phyloP scores from a whole-genome alignment of 2,888 invertebrate genomes.

The Melanostoma mellinum region DNA sequence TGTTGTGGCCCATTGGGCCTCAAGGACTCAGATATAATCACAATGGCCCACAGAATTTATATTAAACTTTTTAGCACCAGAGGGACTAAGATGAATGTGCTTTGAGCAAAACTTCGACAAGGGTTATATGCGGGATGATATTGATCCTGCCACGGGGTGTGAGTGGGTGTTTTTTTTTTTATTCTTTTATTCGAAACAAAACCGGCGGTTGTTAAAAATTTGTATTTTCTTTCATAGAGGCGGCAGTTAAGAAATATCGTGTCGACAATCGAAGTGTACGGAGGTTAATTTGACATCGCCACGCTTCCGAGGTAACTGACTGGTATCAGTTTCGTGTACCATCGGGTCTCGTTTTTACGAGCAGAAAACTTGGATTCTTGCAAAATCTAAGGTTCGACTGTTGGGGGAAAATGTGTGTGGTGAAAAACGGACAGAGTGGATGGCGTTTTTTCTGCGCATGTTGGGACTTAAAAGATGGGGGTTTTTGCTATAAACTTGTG shows the following conservation, averaged over 20 bases:
- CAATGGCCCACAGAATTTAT: constrained; percentile 14
- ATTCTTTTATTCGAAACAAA: constrained; percentile 1
- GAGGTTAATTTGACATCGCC: constrained; percentile 79
- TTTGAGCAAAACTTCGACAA: neutral
- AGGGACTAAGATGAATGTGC: constrained; percentile 4
- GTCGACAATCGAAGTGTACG: constrained; percentile 55
- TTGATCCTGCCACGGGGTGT: neutral
- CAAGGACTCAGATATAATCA: constrained; percentile 29
- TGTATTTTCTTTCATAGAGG: constrained; percentile 10
- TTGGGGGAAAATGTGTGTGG: constrained; percentile 39
- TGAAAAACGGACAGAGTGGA: constrained; percentile 7
- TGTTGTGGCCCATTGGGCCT: constrained; percentile 4
- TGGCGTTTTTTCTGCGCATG: constrained; percentile 37
- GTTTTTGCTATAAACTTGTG: constrained; percentile 51
- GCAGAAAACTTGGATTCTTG: constrained; percentile 49
- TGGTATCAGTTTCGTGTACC: constrained; percentile 75
- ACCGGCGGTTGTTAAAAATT: constrained; percentile 30
- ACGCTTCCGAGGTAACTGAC: constrained; percentile 82
- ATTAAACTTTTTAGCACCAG: constrained; percentile 1
- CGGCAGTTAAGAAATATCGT: constrained; percentile 38
- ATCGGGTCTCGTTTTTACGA: constrained; percentile 64
- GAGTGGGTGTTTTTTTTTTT: neutral
- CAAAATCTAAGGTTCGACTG: constrained; percentile 40
- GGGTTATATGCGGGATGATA: constrained; percentile 8
- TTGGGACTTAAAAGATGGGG: neutral